phyloP scores from a whole-genome alignment of 2,797 vertebrate species.

The Xyrichtys novacula region DNA sequence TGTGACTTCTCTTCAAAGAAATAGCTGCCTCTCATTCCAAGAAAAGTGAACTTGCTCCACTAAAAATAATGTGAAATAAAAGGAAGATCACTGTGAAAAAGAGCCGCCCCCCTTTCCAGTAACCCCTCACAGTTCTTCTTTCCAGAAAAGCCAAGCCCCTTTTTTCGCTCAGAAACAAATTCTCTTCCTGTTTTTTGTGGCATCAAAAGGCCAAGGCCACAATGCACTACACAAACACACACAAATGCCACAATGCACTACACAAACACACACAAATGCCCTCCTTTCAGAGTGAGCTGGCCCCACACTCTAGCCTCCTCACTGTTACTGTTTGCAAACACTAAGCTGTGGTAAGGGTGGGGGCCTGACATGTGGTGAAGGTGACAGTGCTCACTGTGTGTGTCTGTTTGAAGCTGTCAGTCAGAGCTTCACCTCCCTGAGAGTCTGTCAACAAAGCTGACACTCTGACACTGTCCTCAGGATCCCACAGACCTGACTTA shows the following conservation, averaged over 20 bases:
- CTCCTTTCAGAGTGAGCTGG: background rate
- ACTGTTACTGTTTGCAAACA: background rate
- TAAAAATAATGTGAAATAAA: slow-evolving; percentile 32
- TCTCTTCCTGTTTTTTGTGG: slow-evolving; percentile 76
- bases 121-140: slow-evolving; percentile 77
- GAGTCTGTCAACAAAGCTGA: slow-evolving; percentile 12
- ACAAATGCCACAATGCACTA: background rate
- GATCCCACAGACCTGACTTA: background rate
- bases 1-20: slow-evolving; percentile 3
- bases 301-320: slow-evolving; percentile 3
- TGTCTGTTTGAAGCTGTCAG: slow-evolving; percentile 16
- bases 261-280: slow-evolving; percentile 8
- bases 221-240: slow-evolving; percentile 5
- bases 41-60: slow-evolving; percentile 46
- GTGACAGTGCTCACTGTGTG: slow-evolving; percentile 16
- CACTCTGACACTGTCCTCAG: background rate
- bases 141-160: slow-evolving; percentile 64
- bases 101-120: slow-evolving; percentile 66
- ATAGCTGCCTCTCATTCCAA: background rate
- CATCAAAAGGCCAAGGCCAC: slow-evolving; percentile 13
- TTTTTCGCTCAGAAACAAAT: slow-evolving; percentile 74
- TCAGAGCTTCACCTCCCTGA: slow-evolving; percentile 26
- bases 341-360: slow-evolving; percentile 1
- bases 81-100: slow-evolving; percentile 39
- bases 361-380: slow-evolving; percentile 24